Conservation (phyloP, 2,797 vertebrate species). For the Gastrophryne carolinensis region DNA sequence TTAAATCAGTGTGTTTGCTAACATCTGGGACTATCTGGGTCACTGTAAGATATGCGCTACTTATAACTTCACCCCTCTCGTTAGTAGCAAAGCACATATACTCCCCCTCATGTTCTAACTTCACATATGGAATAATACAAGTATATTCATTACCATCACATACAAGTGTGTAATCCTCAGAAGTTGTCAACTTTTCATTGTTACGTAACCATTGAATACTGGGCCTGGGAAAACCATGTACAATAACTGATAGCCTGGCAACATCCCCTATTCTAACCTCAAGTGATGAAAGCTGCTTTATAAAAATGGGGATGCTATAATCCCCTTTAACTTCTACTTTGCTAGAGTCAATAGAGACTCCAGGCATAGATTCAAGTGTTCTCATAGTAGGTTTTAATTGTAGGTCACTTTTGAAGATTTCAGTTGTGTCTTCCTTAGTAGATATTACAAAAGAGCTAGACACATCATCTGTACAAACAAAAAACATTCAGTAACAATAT, state of each 20-base stretch:
- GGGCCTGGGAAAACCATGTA: conserved; percentile 80
- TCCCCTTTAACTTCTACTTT: conserved; percentile 77
- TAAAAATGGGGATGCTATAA: conserved; percentile 75
- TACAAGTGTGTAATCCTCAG: conserved; percentile 72
- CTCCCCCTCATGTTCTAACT: conserved; percentile 80
- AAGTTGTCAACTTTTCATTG: conserved; percentile 68
- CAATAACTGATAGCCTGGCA: conserved; percentile 77
- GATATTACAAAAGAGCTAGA: conserved; percentile 80
- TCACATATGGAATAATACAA: conserved; percentile 77
- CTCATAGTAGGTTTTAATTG: conserved; percentile 77
- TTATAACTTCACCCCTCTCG: conserved; percentile 73
- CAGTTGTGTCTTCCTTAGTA: conserved; percentile 81
- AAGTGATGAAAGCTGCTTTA: conserved; percentile 72
- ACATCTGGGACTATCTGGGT: conserved; percentile 60
- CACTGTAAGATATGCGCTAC: conserved; percentile 79
- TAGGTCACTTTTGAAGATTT: conserved; percentile 79
- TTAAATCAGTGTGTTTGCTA: conserved; percentile 32
- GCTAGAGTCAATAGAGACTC: conserved; percentile 77
- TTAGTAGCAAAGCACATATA: conserved; percentile 84
- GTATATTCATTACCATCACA: conserved; percentile 81
- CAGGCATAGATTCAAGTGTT: conserved; percentile 93
- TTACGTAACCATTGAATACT: conserved; percentile 88
- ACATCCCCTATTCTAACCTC: conserved; percentile 75
- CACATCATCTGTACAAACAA: conserved; percentile 84
- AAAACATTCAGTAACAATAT: conserved; percentile 70